Conservation (phyloP, 2,113 vertebrate genomes). For the Caranx melampygus region DNA sequence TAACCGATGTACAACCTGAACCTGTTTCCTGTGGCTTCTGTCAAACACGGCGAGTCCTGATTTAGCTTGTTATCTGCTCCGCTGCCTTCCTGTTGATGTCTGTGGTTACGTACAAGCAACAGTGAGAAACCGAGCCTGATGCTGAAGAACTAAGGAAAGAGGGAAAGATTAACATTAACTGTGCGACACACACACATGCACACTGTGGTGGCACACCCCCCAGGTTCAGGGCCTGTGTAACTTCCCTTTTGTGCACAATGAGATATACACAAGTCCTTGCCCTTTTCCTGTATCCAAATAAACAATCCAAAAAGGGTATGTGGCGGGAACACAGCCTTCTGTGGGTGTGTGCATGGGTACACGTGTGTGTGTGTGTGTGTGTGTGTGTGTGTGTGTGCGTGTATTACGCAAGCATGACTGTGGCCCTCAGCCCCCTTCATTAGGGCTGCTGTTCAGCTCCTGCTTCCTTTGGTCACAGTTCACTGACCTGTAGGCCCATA, state of each 20-base stretch:
- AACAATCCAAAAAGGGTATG: slow-evolving; percentile 72
- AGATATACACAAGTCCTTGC: slow-evolving; percentile 76
- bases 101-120: slow-evolving; percentile 17
- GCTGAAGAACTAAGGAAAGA: slow-evolving; percentile 35
- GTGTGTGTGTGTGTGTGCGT: slow-evolving; percentile 4
- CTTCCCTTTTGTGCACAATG: slow-evolving; percentile 54
- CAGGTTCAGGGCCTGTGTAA: slow-evolving; percentile 67
- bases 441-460: slow-evolving; percentile 53
- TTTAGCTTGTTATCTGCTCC: slow-evolving; percentile 73
- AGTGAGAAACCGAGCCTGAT: neutral
- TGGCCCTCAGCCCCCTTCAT: slow-evolving; percentile 41
- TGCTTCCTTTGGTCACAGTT: slow-evolving; percentile 65
- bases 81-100: slow-evolving; percentile 70
- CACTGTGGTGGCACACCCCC: slow-evolving; percentile 41
- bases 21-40: slow-evolving; percentile 51
- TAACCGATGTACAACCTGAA: slow-evolving; percentile 22
- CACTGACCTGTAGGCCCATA: slow-evolving; percentile 53
- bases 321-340: slow-evolving; percentile 58
- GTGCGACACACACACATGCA: slow-evolving; percentile 29
- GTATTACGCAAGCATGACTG: slow-evolving; percentile 76
- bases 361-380: slow-evolving; percentile 2
- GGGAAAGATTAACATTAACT: slow-evolving; percentile 14
- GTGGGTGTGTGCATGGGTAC: neutral
- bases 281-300: slow-evolving; percentile 84
- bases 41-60: slow-evolving; percentile 35